Conservation (phyloP, 1,140 invertebrate genomes). For the Eupristina koningsbergeri region DNA sequence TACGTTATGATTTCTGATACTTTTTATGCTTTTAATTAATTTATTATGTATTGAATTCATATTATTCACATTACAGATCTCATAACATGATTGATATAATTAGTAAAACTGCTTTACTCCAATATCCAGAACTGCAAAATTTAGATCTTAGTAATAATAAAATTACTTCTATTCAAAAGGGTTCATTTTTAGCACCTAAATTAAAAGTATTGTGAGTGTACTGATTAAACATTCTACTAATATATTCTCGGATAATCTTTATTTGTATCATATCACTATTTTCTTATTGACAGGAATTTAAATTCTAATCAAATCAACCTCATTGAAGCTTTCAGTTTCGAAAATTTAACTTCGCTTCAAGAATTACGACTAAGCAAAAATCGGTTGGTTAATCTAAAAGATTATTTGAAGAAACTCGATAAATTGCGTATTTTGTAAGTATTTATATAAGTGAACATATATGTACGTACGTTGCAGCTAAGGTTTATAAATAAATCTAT, state of each 20-base stretch:
- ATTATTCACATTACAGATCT: constrained; percentile 69
- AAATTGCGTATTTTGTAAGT: constrained; percentile 83
- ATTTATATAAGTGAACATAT: not conserved
- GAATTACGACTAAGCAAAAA: constrained; percentile 89
- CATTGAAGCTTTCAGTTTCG: constrained; percentile 80
- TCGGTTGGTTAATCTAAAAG: constrained; percentile 80
- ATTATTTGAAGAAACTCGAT: constrained; percentile 81
- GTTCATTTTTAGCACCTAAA: constrained; percentile 71
- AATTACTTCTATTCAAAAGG: constrained; percentile 74
- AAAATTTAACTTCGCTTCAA: constrained; percentile 81
- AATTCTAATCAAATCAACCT: constrained; percentile 83
- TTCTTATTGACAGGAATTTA: constrained; percentile 76
- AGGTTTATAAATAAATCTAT: not conserved
- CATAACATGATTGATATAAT: constrained; percentile 79
- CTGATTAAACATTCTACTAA: not conserved
- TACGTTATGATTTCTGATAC: no score
- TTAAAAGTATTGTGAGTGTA: constrained; percentile 72
- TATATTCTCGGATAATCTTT: constrained; percentile 52
- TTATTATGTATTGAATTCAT: constrained; percentile 42
- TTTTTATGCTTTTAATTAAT: no score
- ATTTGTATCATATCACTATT: constrained; percentile 18
- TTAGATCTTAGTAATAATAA: constrained; percentile 79
- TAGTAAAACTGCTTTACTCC: constrained; percentile 76
- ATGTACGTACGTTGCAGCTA: no score
- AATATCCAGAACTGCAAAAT: constrained; percentile 75